phyloP scores from a whole-genome alignment of 2,113 vertebrate species.

The Etia nguti region DNA sequence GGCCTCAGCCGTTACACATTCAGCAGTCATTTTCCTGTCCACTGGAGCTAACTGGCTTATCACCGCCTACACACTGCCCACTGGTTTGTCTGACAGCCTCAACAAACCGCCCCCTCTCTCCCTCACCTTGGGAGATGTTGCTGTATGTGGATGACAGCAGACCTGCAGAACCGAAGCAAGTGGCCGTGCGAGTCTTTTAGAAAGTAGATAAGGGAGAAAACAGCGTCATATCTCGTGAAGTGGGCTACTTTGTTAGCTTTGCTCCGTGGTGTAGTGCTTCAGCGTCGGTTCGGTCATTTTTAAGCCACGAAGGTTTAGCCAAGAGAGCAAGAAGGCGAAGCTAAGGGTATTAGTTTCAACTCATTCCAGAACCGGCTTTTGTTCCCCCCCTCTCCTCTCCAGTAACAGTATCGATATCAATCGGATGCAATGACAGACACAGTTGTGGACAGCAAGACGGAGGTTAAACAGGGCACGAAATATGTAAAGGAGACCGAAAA shows the following conservation, averaged over 20 bases:
- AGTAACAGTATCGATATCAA: neutral
- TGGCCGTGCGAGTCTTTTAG: neutral
- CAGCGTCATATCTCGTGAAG: neutral
- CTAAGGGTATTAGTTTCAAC: neutral
- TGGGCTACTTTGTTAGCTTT: neutral
- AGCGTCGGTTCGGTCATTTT: neutral
- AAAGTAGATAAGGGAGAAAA: neutral
- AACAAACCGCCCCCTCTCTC: slow-evolving; percentile 36
- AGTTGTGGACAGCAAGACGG: slow-evolving; percentile 61
- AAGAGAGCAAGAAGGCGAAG: neutral
- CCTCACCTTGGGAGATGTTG: slow-evolving; percentile 40
- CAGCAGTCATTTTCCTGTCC: neutral
- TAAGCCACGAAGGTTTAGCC: neutral
- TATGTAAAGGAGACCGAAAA: slow-evolving; percentile 81
- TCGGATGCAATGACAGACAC: slow-evolving; percentile 69
- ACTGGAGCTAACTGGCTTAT: neutral
- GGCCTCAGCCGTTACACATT: neutral
- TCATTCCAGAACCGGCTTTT: neutral
- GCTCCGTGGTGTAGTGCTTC: neutral
- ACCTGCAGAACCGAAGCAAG: slow-evolving; percentile 21
- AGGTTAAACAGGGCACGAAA: slow-evolving; percentile 79
- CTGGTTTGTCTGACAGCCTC: slow-evolving; percentile 62
- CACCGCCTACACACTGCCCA: slow-evolving; percentile 33
- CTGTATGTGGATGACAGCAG: slow-evolving; percentile 56
- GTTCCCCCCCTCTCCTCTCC: neutral